Base-by-base conservation (phyloP, 2,797 vertebrate genomes). In the Otolemur crassicaudatus region DNA sequence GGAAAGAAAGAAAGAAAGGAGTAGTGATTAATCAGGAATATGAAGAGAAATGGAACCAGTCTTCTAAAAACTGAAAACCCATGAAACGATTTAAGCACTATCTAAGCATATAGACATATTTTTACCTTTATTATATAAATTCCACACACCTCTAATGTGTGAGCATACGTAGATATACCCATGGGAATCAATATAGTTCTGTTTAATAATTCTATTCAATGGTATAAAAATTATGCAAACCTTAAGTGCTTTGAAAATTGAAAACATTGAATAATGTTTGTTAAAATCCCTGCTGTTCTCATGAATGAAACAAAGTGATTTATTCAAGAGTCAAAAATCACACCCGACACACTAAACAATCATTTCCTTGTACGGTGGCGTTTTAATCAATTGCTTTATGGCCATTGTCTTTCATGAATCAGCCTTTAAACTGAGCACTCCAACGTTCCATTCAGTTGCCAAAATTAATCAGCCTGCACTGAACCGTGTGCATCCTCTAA, bases 291-390 rank as follows among this genome's bases (percentile, higher is more conserved):
- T 86, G 53, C 76, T 91, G 61, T 70, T 92, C 40, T 61, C 34
- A 80, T 93, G 94, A 92, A 97, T 94, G 95, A 70, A 95, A 96
- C 92, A 97, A 94, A 95, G 84, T 70, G 73, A 81, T 65, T 94
- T 90, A 91, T 86, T 94, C 56, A 40, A 87, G 87, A 84, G 29
- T 63, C 53, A 85, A 95, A 94, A 90, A 58, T 86, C 77, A 79
- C 34, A 53, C 65, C 29, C 34, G 76, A 65, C n/a, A 10, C 16
- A 49, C 79, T 1, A 23, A 92, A 98, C 92, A 94, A 91, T 94
- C 16, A 76, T 80, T 83, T 91, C 72, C 69, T 96, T 96, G 90
- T 93, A 83, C 67, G 46, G 72, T 87, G 22, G 46, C 20, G 69
- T 80, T 96, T 94, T 83, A 49, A 88, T 95, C 90, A 95, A 87